Percentiles rank a stretch among this genome's conserved stretches.
Conservation (phyloP, 2,888 invertebrate genomes). For the Limulus polyphemus region DNA sequence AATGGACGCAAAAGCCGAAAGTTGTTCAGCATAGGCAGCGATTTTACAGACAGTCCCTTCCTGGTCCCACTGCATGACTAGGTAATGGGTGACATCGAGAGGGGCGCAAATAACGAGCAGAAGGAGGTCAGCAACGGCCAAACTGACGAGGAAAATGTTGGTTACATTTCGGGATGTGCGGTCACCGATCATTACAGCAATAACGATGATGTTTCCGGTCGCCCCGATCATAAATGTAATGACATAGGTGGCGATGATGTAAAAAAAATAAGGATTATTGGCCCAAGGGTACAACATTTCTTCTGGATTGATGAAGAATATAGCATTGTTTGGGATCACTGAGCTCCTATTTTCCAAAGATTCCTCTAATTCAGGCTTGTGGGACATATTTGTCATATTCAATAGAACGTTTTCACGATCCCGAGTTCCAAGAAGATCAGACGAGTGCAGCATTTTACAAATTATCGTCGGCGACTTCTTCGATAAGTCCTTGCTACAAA, state of each 20-base stretch:
- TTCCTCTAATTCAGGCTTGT: no score
- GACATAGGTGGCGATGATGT: conserved; percentile 19
- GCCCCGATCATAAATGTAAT: conserved; percentile 37
- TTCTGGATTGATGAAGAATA: conserved; percentile 10
- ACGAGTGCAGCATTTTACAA: no score
- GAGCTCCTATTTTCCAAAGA: no score
- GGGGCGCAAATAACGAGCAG: conserved; percentile 41
- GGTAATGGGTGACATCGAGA: conserved; percentile 38
- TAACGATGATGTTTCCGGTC: conserved; percentile 40
- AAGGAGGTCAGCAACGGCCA: conserved; percentile 41
- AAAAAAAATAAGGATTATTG: conserved; percentile 15
- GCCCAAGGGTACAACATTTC: conserved; percentile 21
- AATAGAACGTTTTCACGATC: no score
- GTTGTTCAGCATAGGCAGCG: conserved; percentile 40
- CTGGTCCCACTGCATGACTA: conserved; percentile 38
- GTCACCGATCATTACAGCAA: conserved; percentile 39
- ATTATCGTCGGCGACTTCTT: no score
- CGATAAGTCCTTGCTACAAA: no score
- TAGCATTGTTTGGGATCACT: not conserved
- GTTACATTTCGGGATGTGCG: conserved; percentile 34
- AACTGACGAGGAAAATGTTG: conserved; percentile 32
- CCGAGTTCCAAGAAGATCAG: no score
- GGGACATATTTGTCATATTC: no score
- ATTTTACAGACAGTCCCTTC: conserved; percentile 40
- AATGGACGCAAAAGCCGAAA: conserved; percentile 42